These are phyloP conservation scores for Atrina japonica DNA, from an alignment of 2,888 invertebrate species.

Conservation along the genomic window DNA sequence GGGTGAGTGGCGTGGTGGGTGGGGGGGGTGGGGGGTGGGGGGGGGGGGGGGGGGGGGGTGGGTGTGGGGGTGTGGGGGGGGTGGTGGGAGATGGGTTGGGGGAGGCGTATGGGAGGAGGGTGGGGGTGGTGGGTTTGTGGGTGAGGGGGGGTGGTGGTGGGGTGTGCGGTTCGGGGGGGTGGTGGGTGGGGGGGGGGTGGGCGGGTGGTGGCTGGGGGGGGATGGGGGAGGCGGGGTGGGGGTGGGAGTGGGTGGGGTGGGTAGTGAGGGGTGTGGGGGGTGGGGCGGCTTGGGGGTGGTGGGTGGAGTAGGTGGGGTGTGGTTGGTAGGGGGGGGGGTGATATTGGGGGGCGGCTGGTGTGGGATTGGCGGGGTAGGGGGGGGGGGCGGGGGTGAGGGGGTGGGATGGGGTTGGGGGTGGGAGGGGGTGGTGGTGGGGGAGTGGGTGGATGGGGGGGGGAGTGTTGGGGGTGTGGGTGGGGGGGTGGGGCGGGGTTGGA, in stretches of 20 bases:
- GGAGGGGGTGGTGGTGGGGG: not conserved
- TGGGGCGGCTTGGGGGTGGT: not conserved
- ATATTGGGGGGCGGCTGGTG: not conserved
- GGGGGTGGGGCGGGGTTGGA: not conserved
- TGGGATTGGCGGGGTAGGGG: not conserved
- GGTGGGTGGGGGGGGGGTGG: not conserved
- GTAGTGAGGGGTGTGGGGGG: not conserved
- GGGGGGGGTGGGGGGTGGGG: no score
- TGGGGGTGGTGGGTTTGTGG: not conserved
- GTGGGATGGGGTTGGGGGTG: not conserved
- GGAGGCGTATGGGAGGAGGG: no score
- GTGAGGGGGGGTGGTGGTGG: not conserved
- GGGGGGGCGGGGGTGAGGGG: not conserved
- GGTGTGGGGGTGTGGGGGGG: not conserved
- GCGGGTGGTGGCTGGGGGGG: not conserved
- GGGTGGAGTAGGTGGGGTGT: not conserved
- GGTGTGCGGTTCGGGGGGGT: not conserved
- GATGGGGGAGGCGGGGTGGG: not conserved
- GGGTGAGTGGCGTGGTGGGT: no score
- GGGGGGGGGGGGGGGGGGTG: no score
- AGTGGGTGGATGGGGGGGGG: not conserved
- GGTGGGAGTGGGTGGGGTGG: not conserved
- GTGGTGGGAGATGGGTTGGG: not conserved
- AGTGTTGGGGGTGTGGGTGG: not conserved
- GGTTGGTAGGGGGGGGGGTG: not conserved